Evolutionary conservation across 2,113 vertebrate genomes (phyloP).

Genomic region (Fregetta grallaria): DNA sequence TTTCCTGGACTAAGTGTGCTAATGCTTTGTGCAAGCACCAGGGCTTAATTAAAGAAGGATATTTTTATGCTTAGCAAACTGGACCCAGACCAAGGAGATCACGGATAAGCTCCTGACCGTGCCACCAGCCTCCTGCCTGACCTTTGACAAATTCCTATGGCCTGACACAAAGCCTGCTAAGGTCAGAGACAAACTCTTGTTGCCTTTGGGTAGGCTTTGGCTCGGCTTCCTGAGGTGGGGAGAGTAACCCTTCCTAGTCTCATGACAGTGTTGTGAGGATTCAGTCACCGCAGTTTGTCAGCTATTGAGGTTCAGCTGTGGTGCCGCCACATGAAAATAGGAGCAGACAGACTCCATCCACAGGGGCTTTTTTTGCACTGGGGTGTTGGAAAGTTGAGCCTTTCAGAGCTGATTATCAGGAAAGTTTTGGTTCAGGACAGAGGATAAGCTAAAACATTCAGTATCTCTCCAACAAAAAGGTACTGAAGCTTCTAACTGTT

Average conservation of each 20-base stretch:
- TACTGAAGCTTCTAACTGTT: background rate
- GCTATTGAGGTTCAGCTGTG: background rate
- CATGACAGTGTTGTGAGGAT: background rate
- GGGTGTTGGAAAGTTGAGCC: background rate
- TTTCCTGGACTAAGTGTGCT: background rate
- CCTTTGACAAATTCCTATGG: background rate
- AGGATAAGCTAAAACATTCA: background rate
- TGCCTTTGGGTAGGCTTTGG: background rate
- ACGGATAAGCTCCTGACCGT: background rate
- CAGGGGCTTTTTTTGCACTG: background rate
- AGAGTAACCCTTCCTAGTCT: background rate
- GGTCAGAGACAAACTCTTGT: background rate
- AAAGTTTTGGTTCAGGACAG: background rate
- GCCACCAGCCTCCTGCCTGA: background rate
- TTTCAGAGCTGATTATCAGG: background rate
- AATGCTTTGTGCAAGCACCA: background rate
- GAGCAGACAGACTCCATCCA: background rate
- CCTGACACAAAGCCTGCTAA: background rate
- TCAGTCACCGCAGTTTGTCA: fast-evolving
- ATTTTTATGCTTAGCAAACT: background rate
- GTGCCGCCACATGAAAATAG: background rate
- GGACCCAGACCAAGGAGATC: background rate
- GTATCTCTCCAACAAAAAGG: background rate
- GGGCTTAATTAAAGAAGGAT: background rate
- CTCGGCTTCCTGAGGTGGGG: background rate